Evolutionary conservation across 2,797 vertebrate species (phyloP).

Genomic region (Thamnophis elegans): DNA sequence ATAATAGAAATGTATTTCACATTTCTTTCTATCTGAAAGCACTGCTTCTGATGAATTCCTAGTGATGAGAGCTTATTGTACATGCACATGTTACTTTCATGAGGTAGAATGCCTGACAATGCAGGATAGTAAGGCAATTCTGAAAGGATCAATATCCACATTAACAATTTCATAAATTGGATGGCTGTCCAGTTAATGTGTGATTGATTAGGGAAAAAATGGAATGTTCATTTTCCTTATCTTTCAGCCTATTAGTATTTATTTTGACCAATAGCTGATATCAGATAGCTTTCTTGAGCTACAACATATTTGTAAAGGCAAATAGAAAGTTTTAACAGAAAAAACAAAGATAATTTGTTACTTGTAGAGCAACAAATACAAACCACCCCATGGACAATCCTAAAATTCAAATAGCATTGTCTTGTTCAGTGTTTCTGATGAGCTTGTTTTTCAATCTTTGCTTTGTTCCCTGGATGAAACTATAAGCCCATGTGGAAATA

Average conservation of each 20-base stretch:
- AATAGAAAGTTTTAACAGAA: neutral
- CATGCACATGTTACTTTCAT: neutral
- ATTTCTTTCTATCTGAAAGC: neutral
- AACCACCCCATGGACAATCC: neutral
- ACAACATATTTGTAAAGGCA: neutral
- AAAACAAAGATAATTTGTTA: neutral
- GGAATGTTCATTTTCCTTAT: neutral
- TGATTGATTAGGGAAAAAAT: neutral
- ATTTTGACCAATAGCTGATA: neutral
- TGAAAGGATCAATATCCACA: neutral
- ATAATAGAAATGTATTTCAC: neutral
- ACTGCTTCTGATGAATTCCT: neutral
- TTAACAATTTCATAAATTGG: neutral
- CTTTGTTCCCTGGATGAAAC: constrained; percentile 27
- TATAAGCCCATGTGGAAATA: constrained; percentile 25
- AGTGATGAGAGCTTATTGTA: neutral
- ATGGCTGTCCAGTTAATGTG: neutral
- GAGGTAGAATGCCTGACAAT: neutral
- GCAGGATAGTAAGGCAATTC: neutral
- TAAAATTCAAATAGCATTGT: constrained; percentile 9
- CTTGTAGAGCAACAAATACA: neutral
- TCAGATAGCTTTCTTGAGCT: neutral
- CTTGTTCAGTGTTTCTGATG: constrained; percentile 12
- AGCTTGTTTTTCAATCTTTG: constrained; percentile 22
- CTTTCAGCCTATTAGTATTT: neutral